Conservation (phyloP, 2,888 invertebrate species). For the Stenolophus ochropezus region DNA sequence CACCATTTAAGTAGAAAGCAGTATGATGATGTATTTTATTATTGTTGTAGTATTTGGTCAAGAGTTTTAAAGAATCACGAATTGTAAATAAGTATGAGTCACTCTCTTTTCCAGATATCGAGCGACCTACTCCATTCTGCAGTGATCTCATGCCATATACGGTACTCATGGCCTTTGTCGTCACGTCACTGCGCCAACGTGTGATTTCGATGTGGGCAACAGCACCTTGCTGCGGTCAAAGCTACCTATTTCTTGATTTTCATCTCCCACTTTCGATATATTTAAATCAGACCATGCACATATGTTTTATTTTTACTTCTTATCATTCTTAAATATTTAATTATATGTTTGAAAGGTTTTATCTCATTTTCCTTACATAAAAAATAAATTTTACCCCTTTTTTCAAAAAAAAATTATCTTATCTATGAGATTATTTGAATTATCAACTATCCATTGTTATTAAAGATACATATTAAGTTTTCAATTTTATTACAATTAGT, state of each 20-base stretch:
- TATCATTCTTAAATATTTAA: neutral
- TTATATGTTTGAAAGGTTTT: neutral
- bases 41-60: slow-evolving; percentile 1
- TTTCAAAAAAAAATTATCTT: neutral
- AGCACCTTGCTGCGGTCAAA: slow-evolving; percentile 24
- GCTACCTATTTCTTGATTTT: slow-evolving; percentile 27
- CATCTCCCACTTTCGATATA: slow-evolving; percentile 16
- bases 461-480: too few species aligned
- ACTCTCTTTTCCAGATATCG: slow-evolving; percentile 61
- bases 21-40: too few species aligned
- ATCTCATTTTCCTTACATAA: neutral
- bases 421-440: neutral
- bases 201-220: slow-evolving; percentile 36
- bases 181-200: slow-evolving; percentile 49
- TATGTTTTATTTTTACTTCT: neutral
- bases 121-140: slow-evolving; percentile 61
- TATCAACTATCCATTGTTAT: too few species aligned
- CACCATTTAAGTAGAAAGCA: too few species aligned
- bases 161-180: slow-evolving; percentile 63
- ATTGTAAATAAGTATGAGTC: slow-evolving; percentile 53
- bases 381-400: neutral
- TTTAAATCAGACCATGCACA: neutral
- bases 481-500: too few species aligned
- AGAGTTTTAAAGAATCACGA: slow-evolving; percentile 13
- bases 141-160: slow-evolving; percentile 68